Conservation (phyloP, 2,113 vertebrate species). For the Emydura subglobosa region DNA sequence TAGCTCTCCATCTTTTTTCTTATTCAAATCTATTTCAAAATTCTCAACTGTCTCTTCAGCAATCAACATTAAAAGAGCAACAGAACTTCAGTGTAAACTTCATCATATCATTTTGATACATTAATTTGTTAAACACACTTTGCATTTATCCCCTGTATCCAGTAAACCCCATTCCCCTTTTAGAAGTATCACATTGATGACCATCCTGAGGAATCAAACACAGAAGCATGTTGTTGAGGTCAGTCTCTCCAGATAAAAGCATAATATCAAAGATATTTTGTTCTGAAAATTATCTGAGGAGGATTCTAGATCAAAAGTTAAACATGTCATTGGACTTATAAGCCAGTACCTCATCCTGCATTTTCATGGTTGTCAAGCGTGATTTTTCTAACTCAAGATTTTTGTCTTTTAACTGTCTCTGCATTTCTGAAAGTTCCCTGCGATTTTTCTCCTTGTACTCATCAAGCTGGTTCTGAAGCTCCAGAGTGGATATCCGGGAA, state of each 20-base stretch:
- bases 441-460: constrained; percentile 94
- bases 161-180: not conserved
- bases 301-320: constrained; percentile 8
- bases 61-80: not conserved
- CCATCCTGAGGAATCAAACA: not conserved
- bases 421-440: constrained; percentile 87
- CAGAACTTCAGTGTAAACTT: not conserved
- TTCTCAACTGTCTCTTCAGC: not conserved
- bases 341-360: constrained; percentile 90
- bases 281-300: not conserved
- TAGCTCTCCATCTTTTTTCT: not conserved
- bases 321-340: not conserved
- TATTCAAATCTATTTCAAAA: not conserved
- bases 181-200: not conserved
- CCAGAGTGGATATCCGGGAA: constrained; percentile 86
- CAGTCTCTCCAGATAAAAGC: not conserved
- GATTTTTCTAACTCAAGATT: constrained; percentile 88
- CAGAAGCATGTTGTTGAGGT: not conserved
- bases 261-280: not conserved
- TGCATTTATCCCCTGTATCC: not conserved
- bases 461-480: constrained; percentile 94
- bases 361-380: constrained; percentile 76
- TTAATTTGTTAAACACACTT: not conserved
- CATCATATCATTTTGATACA: not conserved
- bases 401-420: constrained; percentile 90